Evolutionary conservation across 2,797 vertebrate species (phyloP).

Genomic region (Acipenser transmontanus): DNA sequence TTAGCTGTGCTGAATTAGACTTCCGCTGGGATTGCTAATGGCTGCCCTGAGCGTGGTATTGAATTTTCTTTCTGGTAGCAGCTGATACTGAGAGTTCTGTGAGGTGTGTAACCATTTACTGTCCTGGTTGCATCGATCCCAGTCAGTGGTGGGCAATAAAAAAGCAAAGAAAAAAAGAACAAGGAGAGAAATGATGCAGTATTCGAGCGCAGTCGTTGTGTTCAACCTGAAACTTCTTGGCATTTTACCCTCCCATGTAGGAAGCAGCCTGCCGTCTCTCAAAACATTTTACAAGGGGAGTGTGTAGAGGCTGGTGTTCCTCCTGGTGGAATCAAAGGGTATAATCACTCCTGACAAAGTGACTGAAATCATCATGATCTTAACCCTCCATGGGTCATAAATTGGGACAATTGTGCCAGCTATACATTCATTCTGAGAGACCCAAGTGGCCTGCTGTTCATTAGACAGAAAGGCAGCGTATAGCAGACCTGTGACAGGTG

Average conservation of each 20-base stretch:
- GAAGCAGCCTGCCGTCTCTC: too few relatives aligned
- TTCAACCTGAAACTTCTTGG: too few relatives aligned
- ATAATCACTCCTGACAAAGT: neutral
- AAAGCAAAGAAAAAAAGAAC: neutral
- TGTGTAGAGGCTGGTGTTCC: too few relatives aligned
- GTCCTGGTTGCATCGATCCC: neutral
- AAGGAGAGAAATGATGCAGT: too few relatives aligned
- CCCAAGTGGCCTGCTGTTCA: too few relatives aligned
- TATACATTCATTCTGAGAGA: too few relatives aligned
- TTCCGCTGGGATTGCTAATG: slow-evolving; percentile 4
- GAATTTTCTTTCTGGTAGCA: neutral
- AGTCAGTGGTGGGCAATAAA: neutral
- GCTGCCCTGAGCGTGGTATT: neutral
- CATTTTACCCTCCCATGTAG: too few relatives aligned
- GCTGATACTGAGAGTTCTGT: neutral
- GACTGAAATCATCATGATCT: neutral
- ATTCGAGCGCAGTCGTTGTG: too few relatives aligned
- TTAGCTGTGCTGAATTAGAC: neutral
- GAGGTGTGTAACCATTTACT: slow-evolving; percentile 7
- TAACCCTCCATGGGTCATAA: neutral
- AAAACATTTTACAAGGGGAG: too few relatives aligned
- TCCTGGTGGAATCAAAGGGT: neutral
- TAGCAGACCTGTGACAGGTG: too few relatives aligned
- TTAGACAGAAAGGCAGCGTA: too few relatives aligned
- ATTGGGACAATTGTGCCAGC: too few relatives aligned